Conservation (phyloP, 2,888 invertebrate species). For the Lordiphosa andalusiaca region DNA sequence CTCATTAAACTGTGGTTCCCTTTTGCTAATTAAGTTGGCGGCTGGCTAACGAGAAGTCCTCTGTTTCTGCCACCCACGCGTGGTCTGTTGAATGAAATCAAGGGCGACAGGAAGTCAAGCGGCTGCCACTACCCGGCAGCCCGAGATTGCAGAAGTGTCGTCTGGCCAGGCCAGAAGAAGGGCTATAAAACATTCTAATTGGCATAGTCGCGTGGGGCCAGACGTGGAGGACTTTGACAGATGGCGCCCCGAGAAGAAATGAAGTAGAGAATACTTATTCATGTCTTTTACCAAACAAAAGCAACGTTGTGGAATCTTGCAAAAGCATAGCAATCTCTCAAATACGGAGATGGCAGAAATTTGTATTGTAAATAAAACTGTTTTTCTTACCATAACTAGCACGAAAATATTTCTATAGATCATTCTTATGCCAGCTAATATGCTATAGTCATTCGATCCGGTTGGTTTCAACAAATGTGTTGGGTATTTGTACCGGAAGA, state of each 20-base stretch:
- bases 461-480: too few species aligned
- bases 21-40: conserved; percentile 14
- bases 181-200: conserved; percentile 63
- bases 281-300: too few species aligned
- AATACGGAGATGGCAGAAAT: too few species aligned
- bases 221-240: background rate
- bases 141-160: conserved; percentile 30
- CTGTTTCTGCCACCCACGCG: conserved; percentile 3
- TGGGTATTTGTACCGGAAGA: too few species aligned
- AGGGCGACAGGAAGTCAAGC: conserved; percentile 61
- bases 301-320: too few species aligned
- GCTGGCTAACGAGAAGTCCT: conserved; percentile 14
- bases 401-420: too few species aligned
- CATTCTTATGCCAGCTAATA: too few species aligned
- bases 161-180: conserved; percentile 6
- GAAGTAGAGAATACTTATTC: too few species aligned
- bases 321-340: too few species aligned
- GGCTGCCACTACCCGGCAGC: conserved; percentile 17
- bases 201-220: conserved; percentile 18
- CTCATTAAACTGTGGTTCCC: conserved; percentile 59
- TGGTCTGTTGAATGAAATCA: conserved; percentile 50
- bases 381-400: too few species aligned
- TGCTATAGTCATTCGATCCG: too few species aligned
- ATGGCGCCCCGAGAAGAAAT: background rate
- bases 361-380: too few species aligned